Conservation (phyloP, 2,888 invertebrate species). For the Saturnia japonica region DNA sequence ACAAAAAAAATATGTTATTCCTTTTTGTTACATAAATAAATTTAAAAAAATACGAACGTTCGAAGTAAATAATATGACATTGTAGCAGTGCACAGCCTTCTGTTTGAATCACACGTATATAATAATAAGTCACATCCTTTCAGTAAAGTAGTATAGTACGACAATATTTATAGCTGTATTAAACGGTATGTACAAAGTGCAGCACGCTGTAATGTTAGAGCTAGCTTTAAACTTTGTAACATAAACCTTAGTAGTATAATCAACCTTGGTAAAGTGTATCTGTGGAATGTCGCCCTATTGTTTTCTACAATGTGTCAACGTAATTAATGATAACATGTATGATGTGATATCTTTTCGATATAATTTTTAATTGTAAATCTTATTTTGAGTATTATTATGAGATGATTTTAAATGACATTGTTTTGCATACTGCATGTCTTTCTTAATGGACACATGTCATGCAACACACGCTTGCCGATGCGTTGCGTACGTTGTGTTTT, state of each 20-base stretch:
- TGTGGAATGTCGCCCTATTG: slow-evolving; percentile 26
- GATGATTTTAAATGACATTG: slow-evolving; percentile 1
- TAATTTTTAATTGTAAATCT: background rate
- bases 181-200: slow-evolving; percentile 47
- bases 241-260: slow-evolving; percentile 18
- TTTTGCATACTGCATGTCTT: background rate
- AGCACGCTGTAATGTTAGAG: slow-evolving; percentile 41
- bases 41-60: no score
- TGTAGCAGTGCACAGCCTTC: background rate
- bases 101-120: background rate
- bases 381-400: background rate
- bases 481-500: slow-evolving; percentile 49
- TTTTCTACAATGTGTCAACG: background rate
- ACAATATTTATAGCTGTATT: slow-evolving; percentile 35
- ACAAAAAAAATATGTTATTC: background rate
- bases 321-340: background rate
- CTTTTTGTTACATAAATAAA: no score
- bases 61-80: background rate
- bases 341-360: background rate
- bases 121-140: background rate
- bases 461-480: slow-evolving; percentile 59
- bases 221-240: slow-evolving; percentile 34
- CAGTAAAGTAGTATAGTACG: background rate
- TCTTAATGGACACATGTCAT: slow-evolving; percentile 45
- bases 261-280: slow-evolving; percentile 15